These are phyloP conservation scores for Lampropteryx suffumata DNA, from an alignment of 2,888 invertebrate species.

Conservation along the genomic window DNA sequence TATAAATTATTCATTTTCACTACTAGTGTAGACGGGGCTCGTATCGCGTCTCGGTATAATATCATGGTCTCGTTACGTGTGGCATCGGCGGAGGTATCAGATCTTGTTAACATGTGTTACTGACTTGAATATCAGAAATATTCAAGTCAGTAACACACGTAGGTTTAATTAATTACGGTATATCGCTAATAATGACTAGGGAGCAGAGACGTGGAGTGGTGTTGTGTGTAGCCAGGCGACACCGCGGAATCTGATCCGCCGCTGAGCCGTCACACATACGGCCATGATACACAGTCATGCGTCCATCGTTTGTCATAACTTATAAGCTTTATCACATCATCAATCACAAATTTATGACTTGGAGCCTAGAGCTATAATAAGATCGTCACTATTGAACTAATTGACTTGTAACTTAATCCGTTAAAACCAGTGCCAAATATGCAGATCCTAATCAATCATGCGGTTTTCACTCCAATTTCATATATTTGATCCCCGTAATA, in stretches of 20 bases:
- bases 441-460: conserved; percentile 10
- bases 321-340: conserved; percentile 44
- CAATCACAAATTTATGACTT: conserved; percentile 33
- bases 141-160: too few species aligned
- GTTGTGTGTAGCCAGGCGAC: conserved; percentile 47
- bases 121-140: conserved; percentile 60
- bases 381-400: conserved; percentile 18
- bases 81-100: conserved; percentile 45
- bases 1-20: conserved; percentile 62
- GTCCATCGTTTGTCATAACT: conserved; percentile 64
- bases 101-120: conserved; percentile 63
- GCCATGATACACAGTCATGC: conserved; percentile 45
- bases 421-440: conserved; percentile 3
- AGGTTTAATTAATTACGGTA: conserved; percentile 64
- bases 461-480: conserved; percentile 10
- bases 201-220: conserved; percentile 42
- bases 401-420: conserved; percentile 7
- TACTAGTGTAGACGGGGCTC: conserved; percentile 49
- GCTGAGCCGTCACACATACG: conserved; percentile 16
- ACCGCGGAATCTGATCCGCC: conserved; percentile 47
- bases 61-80: conserved; percentile 50
- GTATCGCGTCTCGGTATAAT: conserved; percentile 48
- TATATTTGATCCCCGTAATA: conserved; percentile 5
- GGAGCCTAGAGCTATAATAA: conserved; percentile 27
- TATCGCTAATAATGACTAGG: conserved; percentile 67